These are phyloP conservation scores for Lagopus leucura DNA, from an alignment of 2,113 vertebrate species.

Conservation along the genomic window DNA sequence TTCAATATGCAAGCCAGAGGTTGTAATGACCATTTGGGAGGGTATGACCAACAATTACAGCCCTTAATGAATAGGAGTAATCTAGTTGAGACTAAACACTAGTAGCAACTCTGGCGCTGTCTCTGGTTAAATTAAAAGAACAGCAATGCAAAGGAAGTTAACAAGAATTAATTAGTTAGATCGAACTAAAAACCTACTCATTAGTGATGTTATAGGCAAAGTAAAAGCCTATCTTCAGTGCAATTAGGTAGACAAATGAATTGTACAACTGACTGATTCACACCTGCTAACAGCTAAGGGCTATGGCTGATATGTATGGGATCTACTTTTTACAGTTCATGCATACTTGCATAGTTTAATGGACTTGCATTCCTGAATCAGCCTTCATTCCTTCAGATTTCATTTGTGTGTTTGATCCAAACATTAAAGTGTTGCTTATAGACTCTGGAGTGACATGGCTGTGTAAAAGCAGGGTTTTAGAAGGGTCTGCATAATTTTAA, in stretches of 20 bases:
- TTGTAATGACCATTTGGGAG: conserved; percentile 87
- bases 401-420: conserved; percentile 73
- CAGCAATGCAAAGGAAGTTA: conserved; percentile 86
- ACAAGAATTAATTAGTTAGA: conserved; percentile 93
- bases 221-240: conserved; percentile 88
- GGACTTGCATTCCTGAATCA: conserved; percentile 80
- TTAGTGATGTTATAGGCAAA: conserved; percentile 91
- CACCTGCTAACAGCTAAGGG: conserved; percentile 89
- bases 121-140: conserved; percentile 88
- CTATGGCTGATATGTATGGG: conserved; percentile 76
- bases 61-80: conserved; percentile 86
- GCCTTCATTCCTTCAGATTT: conserved; percentile 76
- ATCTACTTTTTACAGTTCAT: conserved; percentile 87
- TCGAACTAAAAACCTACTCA: conserved; percentile 87
- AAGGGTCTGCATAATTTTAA: not conserved
- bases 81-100: conserved; percentile 86
- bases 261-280: conserved; percentile 88
- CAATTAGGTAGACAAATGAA: conserved; percentile 94
- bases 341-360: conserved; percentile 88
- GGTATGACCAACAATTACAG: conserved; percentile 87
- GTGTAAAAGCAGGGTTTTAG: not conserved
- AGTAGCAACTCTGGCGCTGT: conserved; percentile 81
- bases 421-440: conserved; percentile 50
- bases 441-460: not conserved
- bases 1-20: conserved; percentile 86